A percentile compares a stretch with the other conserved stretches of the same genome.
Evolutionary conservation across 2,888 invertebrate genomes (phyloP).

Genomic region (Agrotis ipsilon): DNA sequence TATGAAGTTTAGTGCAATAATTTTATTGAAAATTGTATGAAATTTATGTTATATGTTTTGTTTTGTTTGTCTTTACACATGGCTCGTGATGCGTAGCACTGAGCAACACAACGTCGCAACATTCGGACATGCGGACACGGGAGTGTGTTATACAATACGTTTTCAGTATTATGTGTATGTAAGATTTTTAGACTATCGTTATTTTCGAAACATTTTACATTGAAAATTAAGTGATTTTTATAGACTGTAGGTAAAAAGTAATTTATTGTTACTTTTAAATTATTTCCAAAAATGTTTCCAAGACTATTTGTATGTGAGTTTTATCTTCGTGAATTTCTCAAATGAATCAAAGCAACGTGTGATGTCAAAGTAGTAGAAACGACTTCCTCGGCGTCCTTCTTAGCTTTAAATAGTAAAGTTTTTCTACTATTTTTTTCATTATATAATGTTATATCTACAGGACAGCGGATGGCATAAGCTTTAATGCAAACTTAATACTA

Average conservation of each 20-base stretch:
- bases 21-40: constrained; percentile 89
- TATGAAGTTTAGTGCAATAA: constrained; percentile 90
- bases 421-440: constrained; percentile 59
- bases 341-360: constrained; percentile 75
- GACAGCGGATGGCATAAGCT: constrained; percentile 61
- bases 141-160: constrained; percentile 82
- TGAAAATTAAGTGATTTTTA: constrained; percentile 86
- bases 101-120: constrained; percentile 71
- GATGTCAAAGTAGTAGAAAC: constrained; percentile 76
- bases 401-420: constrained; percentile 87
- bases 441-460: constrained; percentile 49
- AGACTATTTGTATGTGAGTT: constrained; percentile 78
- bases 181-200: constrained; percentile 85
- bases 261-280: constrained; percentile 90
- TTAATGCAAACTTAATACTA: constrained; percentile 61
- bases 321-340: constrained; percentile 70
- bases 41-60: constrained; percentile 88
- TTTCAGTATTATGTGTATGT: constrained; percentile 90
- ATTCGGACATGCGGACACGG: constrained; percentile 76
- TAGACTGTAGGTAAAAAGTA: constrained; percentile 87
- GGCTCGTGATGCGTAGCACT: constrained; percentile 73
- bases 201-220: constrained; percentile 84
- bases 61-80: constrained; percentile 84
- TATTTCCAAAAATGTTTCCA: constrained; percentile 87
- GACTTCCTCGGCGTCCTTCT: constrained; percentile 85